Base-by-base conservation (phyloP, 2,113 vertebrate genomes). In the Nyctibius bracteatus region DNA sequence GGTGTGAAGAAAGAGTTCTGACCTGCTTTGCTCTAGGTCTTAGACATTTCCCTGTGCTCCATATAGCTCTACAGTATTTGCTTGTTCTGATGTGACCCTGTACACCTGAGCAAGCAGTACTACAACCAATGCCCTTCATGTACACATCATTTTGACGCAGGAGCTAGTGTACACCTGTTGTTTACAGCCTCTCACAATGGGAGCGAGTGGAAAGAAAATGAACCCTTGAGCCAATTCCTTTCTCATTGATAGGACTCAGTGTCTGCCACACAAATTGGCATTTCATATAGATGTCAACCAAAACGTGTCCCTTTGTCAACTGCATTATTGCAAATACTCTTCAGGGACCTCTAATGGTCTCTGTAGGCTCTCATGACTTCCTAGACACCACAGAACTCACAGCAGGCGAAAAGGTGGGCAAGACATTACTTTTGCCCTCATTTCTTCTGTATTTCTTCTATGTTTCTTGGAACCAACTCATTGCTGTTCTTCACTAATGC, bases 361-460 rank as follows among this genome's bases (percentile, higher is more conserved):
- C 16, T 43, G 18, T n/a, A 52, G 21, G 43, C 4, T 70, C 61
- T 73, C 51, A 39, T 0, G 4, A 31, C 6, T 81, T 61, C 49
- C 3, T 14, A 82, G 6, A 10, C 12, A 18, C 7, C 2, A 27
- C 22, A 73, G 55, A 79, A 86, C 41, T 23, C 12, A 39, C 19
- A 43, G 25, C 8, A 68, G 33, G n/a, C 0, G 2, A 30, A 65
- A 73, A 46, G 6, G 8, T 59, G 22, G 43, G 21, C 0, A 3
- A 39, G 39, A 33, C 2, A 54, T 35, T 3, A 37, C n/a, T 31
- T 84, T 81, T 87, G 4, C 6, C 6, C 7, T 68, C 7, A n/a
- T 84, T 87, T 68, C 12, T 81, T 81, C 31, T 5, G 1, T 31
- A 35, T 39, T 90, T 63, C 33, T 82, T 58, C 11, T 1, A 0